A percentile compares a stretch with the other conserved stretches of the same genome.
These are phyloP conservation scores for Sphenodon punctatus DNA, from an alignment of 2,797 vertebrate species.

Conservation along the genomic window DNA sequence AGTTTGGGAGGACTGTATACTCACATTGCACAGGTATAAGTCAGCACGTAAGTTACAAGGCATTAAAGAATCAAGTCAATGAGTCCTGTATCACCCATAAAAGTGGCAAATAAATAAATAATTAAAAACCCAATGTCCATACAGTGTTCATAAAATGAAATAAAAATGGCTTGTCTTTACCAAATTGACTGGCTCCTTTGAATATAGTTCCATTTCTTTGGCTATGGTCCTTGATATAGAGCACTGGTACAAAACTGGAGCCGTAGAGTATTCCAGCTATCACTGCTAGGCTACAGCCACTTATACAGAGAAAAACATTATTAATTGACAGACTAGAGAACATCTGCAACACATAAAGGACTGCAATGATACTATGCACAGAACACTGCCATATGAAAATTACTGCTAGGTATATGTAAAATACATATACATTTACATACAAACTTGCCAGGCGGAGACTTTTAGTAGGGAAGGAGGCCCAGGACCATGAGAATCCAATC, in stretches of 20 bases:
- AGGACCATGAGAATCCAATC: too few relatives aligned
- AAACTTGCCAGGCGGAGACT: too few relatives aligned
- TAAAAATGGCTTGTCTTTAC: slow-evolving; percentile 64
- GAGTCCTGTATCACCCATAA: accelerated
- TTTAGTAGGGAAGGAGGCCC: too few relatives aligned
- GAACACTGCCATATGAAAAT: background rate
- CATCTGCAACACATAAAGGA: background rate
- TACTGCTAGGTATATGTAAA: background rate
- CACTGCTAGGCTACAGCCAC: slow-evolving; percentile 85
- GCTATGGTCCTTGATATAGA: slow-evolving; percentile 89
- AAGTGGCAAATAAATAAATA: too few relatives aligned
- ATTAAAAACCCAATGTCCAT: background rate
- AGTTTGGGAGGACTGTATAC: background rate
- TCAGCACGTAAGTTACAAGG: background rate
- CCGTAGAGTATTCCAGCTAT: slow-evolving; percentile 84
- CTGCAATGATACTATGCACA: background rate
- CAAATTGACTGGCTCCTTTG: slow-evolving; percentile 84
- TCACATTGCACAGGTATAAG: background rate
- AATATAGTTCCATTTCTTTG: slow-evolving; percentile 79
- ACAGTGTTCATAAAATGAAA: background rate
- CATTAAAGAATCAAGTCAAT: background rate
- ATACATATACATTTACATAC: too few relatives aligned
- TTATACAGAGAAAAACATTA: slow-evolving; percentile 47
- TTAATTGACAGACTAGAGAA: background rate
- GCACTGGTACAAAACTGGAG: slow-evolving; percentile 82